These are phyloP conservation scores for Polyommatus iphigenia DNA, from an alignment of 2,888 invertebrate genomes.

Conservation along the genomic window DNA sequence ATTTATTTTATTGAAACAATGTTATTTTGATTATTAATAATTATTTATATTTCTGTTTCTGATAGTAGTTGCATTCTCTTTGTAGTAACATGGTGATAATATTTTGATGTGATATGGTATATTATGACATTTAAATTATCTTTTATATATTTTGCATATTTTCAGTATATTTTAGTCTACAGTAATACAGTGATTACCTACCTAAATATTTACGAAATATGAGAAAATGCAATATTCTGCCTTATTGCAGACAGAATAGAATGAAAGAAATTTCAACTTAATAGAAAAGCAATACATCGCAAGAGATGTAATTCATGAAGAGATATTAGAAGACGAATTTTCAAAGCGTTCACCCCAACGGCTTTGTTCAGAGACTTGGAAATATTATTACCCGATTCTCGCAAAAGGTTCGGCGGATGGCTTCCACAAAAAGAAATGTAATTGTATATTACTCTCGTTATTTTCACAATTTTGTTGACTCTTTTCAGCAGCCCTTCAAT, in stretches of 20 bases:
- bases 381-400: conserved; percentile 70
- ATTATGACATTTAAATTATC: too few relatives aligned
- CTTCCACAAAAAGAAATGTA: conserved; percentile 53
- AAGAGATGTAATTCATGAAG: conserved; percentile 18
- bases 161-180: too few relatives aligned
- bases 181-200: too few relatives aligned
- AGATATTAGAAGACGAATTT: conserved; percentile 56
- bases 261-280: not conserved
- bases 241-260: not conserved
- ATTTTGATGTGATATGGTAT: too few relatives aligned
- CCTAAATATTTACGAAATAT: not conserved
- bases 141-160: too few relatives aligned
- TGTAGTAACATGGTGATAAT: not conserved
- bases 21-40: not conserved
- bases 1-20: too few relatives aligned
- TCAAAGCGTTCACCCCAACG: conserved; percentile 56
- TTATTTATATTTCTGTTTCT: not conserved
- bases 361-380: conserved; percentile 68
- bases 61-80: not conserved
- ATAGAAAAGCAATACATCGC: conserved; percentile 8
- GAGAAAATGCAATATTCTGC: not conserved
- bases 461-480: conserved; percentile 49
- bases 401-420: conserved; percentile 57
- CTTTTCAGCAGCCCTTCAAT: not conserved
- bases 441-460: conserved; percentile 57